Base-by-base conservation (phyloP, 1,140 invertebrate species). In the Eriocheir sinensis region DNA sequence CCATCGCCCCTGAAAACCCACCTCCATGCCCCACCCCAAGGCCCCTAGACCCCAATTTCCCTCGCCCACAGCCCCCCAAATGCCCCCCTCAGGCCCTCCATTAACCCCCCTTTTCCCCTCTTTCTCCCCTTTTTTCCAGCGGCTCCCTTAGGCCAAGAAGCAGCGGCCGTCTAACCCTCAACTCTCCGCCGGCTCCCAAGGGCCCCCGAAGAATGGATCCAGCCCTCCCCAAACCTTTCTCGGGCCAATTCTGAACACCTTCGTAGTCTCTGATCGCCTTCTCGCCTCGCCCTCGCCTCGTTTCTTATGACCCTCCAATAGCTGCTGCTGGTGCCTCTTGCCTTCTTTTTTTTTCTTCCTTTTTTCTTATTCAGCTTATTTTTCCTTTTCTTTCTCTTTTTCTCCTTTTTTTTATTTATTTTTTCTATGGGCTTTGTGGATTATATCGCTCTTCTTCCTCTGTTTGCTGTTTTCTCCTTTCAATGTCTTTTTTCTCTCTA, bases 1-100 rank as follows among this genome's bases (percentile, higher is more conserved):
- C 60, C 60, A 72, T 72, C n/a, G 21, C 27, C 60, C n/a, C 60
- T 72, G 21, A 21, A 72, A 72, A 72, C 60, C n/a, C 60, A n/a
- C 60, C 60, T n/a, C 21, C 27, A n/a, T n/a, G 60, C 60, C 60
- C 60, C 60, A 72, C 12, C 60, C 60, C 1, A 27, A 21, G 60
- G 60, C 60, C 60, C 60, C 60, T n/a, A 72, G 60, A 72, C 60
- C 60, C 27, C 60, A 72, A 72, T 72, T 72, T 72, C 60, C 60
- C 60, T 2, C n/a, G 0, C 60, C 27, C 60, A 21, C 27, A n/a
- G 60, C 60, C 60, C 60, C 60, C 60, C 6, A 21, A 72, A 21
- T 21, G 21, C 21, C 60, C 60, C 60, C 60, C 60, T 21, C 60
- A 72, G 60, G 21, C 60, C 27, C 60, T 72, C 60, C 60, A 72